A percentile compares a stretch with the other conserved stretches of the same genome.
phyloP scores from a whole-genome alignment of 2,888 invertebrate species.

The Schizaphis graminum region DNA sequence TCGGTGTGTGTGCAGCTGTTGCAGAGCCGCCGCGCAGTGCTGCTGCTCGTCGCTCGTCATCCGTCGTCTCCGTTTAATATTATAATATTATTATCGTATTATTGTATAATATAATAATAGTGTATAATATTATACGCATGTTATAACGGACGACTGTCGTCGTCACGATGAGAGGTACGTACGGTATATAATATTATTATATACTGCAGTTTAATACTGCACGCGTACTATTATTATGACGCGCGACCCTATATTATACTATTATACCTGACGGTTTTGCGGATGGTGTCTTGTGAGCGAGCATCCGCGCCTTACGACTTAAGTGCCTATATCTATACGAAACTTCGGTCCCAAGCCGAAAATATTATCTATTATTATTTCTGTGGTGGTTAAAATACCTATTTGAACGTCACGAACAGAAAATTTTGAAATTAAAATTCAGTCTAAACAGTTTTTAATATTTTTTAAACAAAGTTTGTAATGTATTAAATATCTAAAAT shows the following conservation, averaged over 20 bases:
- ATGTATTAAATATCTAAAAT: too few species aligned
- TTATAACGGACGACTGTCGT: background rate
- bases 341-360: background rate
- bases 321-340: too few species aligned
- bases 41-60: background rate
- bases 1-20: background rate
- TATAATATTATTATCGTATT: background rate
- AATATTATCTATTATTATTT: background rate
- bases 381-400: background rate
- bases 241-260: background rate
- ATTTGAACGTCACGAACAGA: background rate
- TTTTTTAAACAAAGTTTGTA: background rate
- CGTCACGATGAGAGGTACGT: slow-evolving; percentile 21
- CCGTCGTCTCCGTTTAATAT: background rate
- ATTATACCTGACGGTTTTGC: background rate
- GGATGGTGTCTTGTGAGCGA: background rate
- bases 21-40: background rate
- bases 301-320: background rate
- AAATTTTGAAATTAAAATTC: background rate
- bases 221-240: background rate
- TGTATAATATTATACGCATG: background rate
- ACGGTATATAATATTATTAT: background rate
- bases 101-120: background rate
- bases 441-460: background rate
- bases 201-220: background rate